Evolutionary conservation across 2,888 invertebrate species (phyloP).

Genomic region (Germaria angustata): DNA sequence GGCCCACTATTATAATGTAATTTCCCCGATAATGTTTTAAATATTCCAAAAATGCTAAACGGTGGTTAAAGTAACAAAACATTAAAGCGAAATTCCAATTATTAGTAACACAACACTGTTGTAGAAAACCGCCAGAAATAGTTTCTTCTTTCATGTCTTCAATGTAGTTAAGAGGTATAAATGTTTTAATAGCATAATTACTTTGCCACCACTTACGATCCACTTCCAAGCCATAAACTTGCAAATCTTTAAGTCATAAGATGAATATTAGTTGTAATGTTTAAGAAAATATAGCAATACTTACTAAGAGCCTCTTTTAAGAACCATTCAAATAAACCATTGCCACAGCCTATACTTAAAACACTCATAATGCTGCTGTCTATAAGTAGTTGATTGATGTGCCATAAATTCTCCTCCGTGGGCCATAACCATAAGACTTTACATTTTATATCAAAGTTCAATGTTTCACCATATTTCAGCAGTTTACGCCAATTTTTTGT

Average conservation of each 20-base stretch:
- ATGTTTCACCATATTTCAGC: conserved; percentile 71
- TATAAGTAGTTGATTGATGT: conserved; percentile 81
- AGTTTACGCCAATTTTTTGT: conserved; percentile 81
- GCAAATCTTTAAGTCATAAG: conserved; percentile 81
- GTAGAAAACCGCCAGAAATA: conserved; percentile 75
- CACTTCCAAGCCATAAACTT: conserved; percentile 87
- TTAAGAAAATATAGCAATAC: background rate
- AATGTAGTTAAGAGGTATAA: conserved; percentile 84
- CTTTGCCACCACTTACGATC: conserved; percentile 90
- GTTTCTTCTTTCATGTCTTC: conserved; percentile 69
- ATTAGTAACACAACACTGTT: conserved; percentile 77
- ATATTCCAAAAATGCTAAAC: conserved; percentile 85
- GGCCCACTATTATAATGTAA: conserved; percentile 88
- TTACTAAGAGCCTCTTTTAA: conserved; percentile 84
- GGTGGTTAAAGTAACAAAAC: conserved; percentile 91
- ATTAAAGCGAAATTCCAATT: conserved; percentile 82
- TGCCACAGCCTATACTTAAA: conserved; percentile 89
- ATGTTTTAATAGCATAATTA: conserved; percentile 86
- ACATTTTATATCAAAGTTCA: conserved; percentile 77
- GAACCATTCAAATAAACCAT: conserved; percentile 91
- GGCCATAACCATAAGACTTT: conserved; percentile 89
- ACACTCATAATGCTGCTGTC: conserved; percentile 81
- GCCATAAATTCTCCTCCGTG: conserved; percentile 83
- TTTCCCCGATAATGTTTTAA: conserved; percentile 84
- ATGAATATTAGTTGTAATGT: background rate